Conservation (phyloP, 2,797 vertebrate genomes). For the Steatocranus sp. region DNA sequence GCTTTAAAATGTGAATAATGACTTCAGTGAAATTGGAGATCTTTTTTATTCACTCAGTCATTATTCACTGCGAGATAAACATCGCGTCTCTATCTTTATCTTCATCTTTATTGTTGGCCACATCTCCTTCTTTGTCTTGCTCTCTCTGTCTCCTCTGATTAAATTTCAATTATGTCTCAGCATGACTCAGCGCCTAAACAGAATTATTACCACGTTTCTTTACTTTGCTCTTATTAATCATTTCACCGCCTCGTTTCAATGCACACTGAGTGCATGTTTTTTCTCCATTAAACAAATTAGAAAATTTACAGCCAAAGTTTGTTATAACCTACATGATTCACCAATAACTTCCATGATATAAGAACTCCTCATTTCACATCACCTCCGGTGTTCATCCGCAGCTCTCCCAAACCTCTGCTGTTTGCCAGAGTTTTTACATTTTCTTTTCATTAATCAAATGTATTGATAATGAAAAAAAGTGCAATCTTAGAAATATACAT, state of each 20-base stretch:
- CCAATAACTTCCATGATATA: rapidly evolving
- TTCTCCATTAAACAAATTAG: not conserved
- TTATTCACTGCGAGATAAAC: not conserved
- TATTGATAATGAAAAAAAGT: not conserved
- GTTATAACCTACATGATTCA: not conserved
- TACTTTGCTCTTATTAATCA: not conserved
- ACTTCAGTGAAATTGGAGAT: not conserved
- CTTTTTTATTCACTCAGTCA: not conserved
- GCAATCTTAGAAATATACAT: not conserved
- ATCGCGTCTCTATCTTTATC: not conserved
- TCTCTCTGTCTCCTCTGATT: not conserved
- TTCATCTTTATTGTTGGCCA: not conserved
- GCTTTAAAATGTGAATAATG: not conserved
- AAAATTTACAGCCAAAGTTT: not conserved
- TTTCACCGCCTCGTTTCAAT: not conserved
- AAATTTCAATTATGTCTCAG: not conserved
- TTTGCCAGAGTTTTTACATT: rapidly evolving
- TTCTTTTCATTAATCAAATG: not conserved
- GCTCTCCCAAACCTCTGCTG: not conserved
- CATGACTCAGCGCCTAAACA: not conserved
- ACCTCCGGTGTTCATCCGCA: not conserved
- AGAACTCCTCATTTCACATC: not conserved
- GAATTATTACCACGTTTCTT: not conserved
- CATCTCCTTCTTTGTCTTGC: not conserved
- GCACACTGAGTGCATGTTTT: not conserved